Evolutionary conservation across 2,888 invertebrate genomes (phyloP), one percentile per base, ranked within the genome.

Genomic region (Trichogramma evanescens): DNA sequence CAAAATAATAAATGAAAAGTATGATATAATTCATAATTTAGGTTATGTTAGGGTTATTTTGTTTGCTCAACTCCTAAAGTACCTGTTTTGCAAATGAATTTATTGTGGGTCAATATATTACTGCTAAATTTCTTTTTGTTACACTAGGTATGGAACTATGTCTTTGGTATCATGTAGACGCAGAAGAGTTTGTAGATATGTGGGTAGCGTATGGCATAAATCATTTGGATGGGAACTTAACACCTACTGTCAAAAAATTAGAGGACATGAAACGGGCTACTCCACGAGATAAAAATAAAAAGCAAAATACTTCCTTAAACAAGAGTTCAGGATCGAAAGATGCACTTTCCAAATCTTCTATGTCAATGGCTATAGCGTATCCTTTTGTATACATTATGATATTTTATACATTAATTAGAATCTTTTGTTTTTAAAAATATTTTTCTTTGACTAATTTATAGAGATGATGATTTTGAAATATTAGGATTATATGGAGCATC

Each of bases 71-170:
- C 26, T 26, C 3, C 26, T 26, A 26, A 2, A 26, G 26, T 26
- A 26, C 26, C 3, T 26, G 26, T 26, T 26, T 26, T 26, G 26
- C 26, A 26, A 26, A 26, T 26, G 26, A 26, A 26, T 26, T 13
- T 26, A 26, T 26, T 26, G 26, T 26, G 26, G 26, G 26, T 26
- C 26, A 26, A 26, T 26, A 26, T 26, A 26, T 26, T 26, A 26
- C 26, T 26, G 3, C 26, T 26, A 2, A 26, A 26, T 26, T 26
- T 26, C 26, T 26, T 26, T 26, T 26, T 26, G 26, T 26, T 26
- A 26, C 64, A 61, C 4, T 59, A 77, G 77, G 76, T 66, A 55
- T 71, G 6, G 72, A 75, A 63, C 56, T 77, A 9, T 76, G 76
- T 53, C 58, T 68, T 40, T 54, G 59, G 44, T 71, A 72, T 43